Evolutionary conservation across 2,797 vertebrate genomes (phyloP).

Genomic region (Urophycis tenuis): DNA sequence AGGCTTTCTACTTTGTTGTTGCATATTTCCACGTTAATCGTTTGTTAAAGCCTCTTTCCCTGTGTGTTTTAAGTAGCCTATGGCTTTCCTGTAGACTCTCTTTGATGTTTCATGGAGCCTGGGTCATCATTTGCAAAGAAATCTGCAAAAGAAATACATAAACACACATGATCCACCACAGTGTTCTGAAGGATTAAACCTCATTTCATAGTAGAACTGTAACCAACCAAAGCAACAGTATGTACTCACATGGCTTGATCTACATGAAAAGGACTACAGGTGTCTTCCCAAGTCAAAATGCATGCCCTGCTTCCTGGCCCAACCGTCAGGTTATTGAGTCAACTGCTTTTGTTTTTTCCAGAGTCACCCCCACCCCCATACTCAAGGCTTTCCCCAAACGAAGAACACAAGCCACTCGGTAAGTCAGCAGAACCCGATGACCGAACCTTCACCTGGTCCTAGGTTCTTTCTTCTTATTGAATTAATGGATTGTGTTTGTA

Average conservation of each 20-base stretch:
- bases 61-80: not conserved
- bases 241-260: not conserved
- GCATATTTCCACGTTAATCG: not conserved
- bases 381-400: slow-evolving; percentile 86
- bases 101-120: not conserved
- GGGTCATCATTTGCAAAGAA: not conserved
- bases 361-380: slow-evolving; percentile 98
- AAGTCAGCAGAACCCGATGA: slow-evolving; percentile 54
- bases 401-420: slow-evolving; percentile 95
- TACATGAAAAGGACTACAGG: not conserved
- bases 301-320: not conserved
- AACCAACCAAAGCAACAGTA: not conserved
- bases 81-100: not conserved
- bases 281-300: not conserved
- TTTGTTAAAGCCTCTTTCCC: not conserved
- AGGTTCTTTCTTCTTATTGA: not conserved
- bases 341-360: slow-evolving; percentile 72
- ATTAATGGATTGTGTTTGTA: not conserved
- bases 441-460: not conserved
- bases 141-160: not conserved
- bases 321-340: slow-evolving; percentile 32
- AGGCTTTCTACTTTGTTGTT: not conserved
- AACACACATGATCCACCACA: not conserved
- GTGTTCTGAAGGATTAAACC: not conserved
- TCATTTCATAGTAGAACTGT: not conserved